Evolutionary conservation across 2,888 invertebrate species (phyloP).

Genomic region (Oligia fasciuncula): DNA sequence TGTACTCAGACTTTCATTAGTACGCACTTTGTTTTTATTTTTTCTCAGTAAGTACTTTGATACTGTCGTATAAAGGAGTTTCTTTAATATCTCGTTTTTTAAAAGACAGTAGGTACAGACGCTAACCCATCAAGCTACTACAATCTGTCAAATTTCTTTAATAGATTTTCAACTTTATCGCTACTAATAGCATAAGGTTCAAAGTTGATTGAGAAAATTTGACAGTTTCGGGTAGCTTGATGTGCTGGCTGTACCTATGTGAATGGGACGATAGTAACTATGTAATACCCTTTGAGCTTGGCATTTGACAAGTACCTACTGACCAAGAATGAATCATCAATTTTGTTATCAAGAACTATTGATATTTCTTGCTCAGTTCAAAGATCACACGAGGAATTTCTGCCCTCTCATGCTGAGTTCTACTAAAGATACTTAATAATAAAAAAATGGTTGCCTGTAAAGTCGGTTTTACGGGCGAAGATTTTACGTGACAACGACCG

Average conservation of each 20-base stretch:
- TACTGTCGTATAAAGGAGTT: neutral
- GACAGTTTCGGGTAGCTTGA: too few species aligned
- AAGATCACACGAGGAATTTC: neutral
- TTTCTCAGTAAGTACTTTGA: conserved; percentile 16
- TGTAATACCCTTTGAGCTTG: neutral
- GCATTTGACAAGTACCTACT: neutral
- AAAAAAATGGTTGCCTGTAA: too few species aligned
- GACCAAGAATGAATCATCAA: neutral
- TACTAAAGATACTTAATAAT: neutral
- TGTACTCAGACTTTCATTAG: conserved; percentile 62
- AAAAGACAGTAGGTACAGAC: neutral
- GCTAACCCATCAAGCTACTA: too few species aligned
- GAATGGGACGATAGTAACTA: neutral
- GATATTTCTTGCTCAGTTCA: neutral
- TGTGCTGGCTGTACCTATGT: neutral
- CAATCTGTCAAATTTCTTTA: too few species aligned
- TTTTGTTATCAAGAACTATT: neutral
- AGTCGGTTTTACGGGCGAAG: too few species aligned
- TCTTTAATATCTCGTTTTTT: neutral
- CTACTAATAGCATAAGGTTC: too few species aligned
- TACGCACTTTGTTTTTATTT: conserved; percentile 55
- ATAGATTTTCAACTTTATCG: too few species aligned
- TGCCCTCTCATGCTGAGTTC: neutral
- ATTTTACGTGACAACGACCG: too few species aligned
- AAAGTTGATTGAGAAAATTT: too few species aligned